Evolutionary conservation across 2,113 vertebrate species (phyloP), one percentile per base, ranked within the genome.

Genomic region (Nothobranchius kuhntae): DNA sequence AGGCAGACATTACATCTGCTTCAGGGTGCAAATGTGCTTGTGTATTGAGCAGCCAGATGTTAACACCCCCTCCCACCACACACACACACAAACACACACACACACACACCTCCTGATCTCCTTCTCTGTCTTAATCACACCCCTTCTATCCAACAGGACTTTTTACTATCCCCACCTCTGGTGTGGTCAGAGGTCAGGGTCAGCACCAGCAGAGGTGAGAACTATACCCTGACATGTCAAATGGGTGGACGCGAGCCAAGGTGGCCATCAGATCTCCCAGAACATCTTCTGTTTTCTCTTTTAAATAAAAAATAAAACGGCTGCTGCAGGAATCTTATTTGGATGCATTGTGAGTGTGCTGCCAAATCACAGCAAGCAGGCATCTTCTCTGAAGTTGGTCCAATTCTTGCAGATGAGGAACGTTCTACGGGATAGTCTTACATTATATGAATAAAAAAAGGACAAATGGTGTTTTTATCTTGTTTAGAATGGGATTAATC

Each of bases 31-130:
- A 82, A 82, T 86, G 77, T 75, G 76, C 62, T 73, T 38, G 70
- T 76, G 70, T 68, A 55, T 61, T 72, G 71, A 61, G 62, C 57
- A 66, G 71, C 88, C 91, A 92, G 90, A 92, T 92, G 91, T 91
- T 88, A 60, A 35, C 35, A 60, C 24, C 38, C 4, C 26, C 3
- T 9, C n/a, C 44, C 9, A 42, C 15, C 13, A 13, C n/a, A 21
- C 15, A 50, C 48, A 45, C 21, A 47, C 21, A 21, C 21, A 21
- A 1, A 21, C 21, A 21, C 21, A 21, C 15, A 50, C 48, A 45
- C 21, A 47, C 46, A 61, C 63, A 48, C 42, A 45, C 61, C 9
- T 35, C 24, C 35, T 14, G 46, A 26, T 7, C 50, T 38, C 17
- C 1, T 17, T 45, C 64, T 17, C 13, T 15, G 68, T 2, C 50